phyloP scores from a whole-genome alignment of 2,797 vertebrate species.

The Hybognathus amarus region DNA sequence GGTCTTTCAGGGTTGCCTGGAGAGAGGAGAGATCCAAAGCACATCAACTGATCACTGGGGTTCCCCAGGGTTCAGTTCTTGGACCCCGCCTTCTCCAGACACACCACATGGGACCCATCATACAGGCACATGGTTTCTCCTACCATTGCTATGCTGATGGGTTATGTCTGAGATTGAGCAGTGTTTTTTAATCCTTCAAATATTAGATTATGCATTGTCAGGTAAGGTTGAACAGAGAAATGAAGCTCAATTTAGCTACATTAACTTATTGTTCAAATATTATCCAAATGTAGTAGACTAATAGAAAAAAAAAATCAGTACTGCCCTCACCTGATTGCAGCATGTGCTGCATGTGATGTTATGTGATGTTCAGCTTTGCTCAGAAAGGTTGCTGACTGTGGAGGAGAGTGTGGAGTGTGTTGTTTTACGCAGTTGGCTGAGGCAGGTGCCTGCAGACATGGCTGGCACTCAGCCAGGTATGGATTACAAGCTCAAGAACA shows the following conservation, averaged over 20 bases:
- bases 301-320: background rate
- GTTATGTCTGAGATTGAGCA: background rate
- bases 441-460: slow-evolving; percentile 72
- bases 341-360: slow-evolving; percentile 8
- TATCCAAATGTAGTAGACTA: background rate
- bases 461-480: slow-evolving; percentile 71
- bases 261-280: background rate
- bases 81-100: no score
- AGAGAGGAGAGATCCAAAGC: no score
- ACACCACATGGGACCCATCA: no score
- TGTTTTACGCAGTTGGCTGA: slow-evolving; percentile 67
- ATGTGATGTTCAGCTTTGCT: slow-evolving; percentile 25
- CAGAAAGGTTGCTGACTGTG: slow-evolving; percentile 12
- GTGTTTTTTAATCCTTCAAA: background rate
- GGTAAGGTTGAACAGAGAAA: background rate
- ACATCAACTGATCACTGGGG: no score
- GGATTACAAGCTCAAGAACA: slow-evolving; percentile 68
- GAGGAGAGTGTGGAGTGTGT: slow-evolving; percentile 51
- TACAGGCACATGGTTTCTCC: no score
- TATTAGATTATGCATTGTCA: background rate
- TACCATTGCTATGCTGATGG: no score
- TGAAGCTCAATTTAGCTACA: background rate
- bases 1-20: no score
- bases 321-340: background rate
- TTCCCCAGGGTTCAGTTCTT: no score